Conservation (phyloP, 2,888 invertebrate species). For the Pocota personata region DNA sequence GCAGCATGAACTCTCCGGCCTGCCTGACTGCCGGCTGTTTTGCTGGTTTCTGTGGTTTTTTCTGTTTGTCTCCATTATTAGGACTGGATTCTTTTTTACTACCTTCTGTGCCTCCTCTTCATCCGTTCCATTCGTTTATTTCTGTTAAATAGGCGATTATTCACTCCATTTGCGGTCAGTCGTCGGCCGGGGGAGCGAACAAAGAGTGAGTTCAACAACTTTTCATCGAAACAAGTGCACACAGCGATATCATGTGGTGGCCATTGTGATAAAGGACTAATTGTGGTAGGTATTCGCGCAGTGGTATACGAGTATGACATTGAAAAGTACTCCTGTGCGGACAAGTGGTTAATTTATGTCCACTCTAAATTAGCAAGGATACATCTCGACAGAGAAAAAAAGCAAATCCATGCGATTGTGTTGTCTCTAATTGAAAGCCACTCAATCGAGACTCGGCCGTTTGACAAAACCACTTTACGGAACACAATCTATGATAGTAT, state of each 20-base stretch:
- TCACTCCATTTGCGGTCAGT: conserved; percentile 66
- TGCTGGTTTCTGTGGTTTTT: conserved; percentile 60
- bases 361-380: conserved; percentile 37
- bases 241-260: neutral
- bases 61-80: conserved; percentile 46
- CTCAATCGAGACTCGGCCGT: neutral
- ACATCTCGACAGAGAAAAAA: conserved; percentile 11
- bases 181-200: conserved; percentile 5
- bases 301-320: neutral
- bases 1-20: conserved; percentile 45
- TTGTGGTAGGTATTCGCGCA: neutral
- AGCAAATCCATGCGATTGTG: neutral
- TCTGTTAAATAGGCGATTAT: conserved; percentile 61
- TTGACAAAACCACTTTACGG: neutral
- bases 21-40: conserved; percentile 54
- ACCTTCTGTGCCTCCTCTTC: neutral
- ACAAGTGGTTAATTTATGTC: conserved; percentile 62
- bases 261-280: conserved; percentile 30
- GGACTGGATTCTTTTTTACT: neutral
- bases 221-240: conserved; percentile 31
- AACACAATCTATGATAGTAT: neutral
- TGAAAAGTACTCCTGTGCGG: conserved; percentile 30
- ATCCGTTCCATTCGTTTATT: conserved; percentile 17
- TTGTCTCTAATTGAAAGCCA: conserved; percentile 52
- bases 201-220: conserved; percentile 49